A percentile compares a stretch with the other conserved stretches of the same genome.
phyloP scores from a whole-genome alignment of 2,888 invertebrate species.

The Ceriagrion tenellum region DNA sequence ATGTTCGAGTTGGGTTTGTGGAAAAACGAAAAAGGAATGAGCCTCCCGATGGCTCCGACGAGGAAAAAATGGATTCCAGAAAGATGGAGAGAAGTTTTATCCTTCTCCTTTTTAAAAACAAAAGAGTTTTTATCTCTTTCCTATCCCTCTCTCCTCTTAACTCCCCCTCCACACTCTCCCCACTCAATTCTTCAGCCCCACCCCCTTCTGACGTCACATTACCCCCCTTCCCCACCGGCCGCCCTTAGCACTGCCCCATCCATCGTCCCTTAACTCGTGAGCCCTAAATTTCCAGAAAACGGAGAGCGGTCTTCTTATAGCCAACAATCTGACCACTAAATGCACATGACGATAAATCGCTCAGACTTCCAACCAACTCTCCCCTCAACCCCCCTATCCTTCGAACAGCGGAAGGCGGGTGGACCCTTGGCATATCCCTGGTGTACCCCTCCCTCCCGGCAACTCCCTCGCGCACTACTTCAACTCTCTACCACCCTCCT shows the following conservation, averaged over 20 bases:
- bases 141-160: neutral
- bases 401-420: neutral
- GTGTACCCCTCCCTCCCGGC: neutral
- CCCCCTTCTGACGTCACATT: no score
- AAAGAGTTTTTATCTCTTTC: constrained; percentile 34
- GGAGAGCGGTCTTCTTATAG: constrained; percentile 60
- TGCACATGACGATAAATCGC: constrained; percentile 64
- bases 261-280: constrained; percentile 38
- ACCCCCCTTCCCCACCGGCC: neutral
- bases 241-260: neutral
- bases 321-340: constrained; percentile 67
- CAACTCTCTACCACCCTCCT: neutral
- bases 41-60: neutral
- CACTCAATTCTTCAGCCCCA: no score
- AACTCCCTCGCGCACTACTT: neutral
- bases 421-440: neutral
- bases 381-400: neutral
- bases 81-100: neutral
- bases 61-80: neutral
- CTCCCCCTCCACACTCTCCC: neutral
- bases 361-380: constrained; percentile 4
- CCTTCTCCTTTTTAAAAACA: neutral
- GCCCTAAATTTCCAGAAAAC: constrained; percentile 43
- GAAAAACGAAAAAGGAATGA: neutral
- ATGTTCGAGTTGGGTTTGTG: neutral